Percentiles rank a stretch among this genome's conserved stretches.
These are phyloP conservation scores for Eubasilissa splendida DNA, from an alignment of 2,888 invertebrate genomes.

Conservation along the genomic window DNA sequence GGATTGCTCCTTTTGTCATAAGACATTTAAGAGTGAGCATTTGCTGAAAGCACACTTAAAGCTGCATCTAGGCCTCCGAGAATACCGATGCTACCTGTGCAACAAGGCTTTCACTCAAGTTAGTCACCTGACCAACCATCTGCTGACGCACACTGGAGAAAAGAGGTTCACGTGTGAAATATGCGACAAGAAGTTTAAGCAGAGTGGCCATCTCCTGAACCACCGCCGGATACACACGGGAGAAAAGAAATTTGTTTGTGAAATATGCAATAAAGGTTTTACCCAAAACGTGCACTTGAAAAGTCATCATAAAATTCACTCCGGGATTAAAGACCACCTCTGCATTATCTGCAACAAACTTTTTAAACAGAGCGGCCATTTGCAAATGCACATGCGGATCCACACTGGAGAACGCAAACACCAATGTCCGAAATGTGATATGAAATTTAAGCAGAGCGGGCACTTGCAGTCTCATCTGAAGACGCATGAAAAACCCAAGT, in stretches of 20 bases:
- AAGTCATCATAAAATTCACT: constrained; percentile 54
- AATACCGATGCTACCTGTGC: constrained; percentile 45
- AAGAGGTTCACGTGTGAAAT: constrained; percentile 46
- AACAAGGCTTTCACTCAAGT: constrained; percentile 49
- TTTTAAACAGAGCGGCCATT: constrained; percentile 55
- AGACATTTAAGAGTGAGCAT: constrained; percentile 36
- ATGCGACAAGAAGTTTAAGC: constrained; percentile 53
- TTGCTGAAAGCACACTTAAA: constrained; percentile 41
- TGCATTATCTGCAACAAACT: constrained; percentile 52
- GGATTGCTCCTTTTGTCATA: constrained; percentile 41
- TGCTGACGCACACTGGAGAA: constrained; percentile 50
- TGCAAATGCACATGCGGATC: constrained; percentile 55
- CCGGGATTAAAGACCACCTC: constrained; percentile 52
- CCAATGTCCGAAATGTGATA: constrained; percentile 45
- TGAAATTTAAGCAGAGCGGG: constrained; percentile 56
- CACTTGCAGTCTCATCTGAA: constrained; percentile 53
- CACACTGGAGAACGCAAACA: constrained; percentile 56
- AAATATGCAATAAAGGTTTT: constrained; percentile 47
- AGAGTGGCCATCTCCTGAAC: constrained; percentile 56
- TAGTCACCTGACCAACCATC: constrained; percentile 52
- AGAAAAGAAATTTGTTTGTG: constrained; percentile 50
- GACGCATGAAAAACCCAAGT: constrained; percentile 35
- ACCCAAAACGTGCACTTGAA: constrained; percentile 55
- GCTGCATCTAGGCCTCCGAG: constrained; percentile 14
- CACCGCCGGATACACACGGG: constrained; percentile 53